phyloP scores from a whole-genome alignment of 2,888 invertebrate species.

The Epinotia nisella region DNA sequence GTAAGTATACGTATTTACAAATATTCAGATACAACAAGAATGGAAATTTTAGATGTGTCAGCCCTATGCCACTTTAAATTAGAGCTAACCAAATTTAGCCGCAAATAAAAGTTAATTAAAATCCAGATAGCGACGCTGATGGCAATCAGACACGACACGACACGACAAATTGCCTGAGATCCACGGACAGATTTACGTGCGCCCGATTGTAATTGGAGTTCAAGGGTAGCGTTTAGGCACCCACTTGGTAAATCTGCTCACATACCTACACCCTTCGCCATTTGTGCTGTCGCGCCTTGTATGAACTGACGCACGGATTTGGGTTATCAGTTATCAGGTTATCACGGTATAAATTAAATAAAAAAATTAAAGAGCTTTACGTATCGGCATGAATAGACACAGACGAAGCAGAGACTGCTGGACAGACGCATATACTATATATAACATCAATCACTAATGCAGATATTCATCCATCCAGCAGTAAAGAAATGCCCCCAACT shows the following conservation, averaged over 20 bases:
- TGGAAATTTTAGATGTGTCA: background rate
- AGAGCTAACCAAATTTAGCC: constrained; percentile 23
- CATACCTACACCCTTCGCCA: background rate
- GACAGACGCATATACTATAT: no score
- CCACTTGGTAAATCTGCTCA: background rate
- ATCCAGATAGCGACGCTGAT: constrained; percentile 34
- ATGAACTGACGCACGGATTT: no score
- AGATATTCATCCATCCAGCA: no score
- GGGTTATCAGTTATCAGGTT: no score
- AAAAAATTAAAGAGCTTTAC: no score
- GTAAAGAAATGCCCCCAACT: no score
- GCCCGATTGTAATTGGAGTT: constrained; percentile 34
- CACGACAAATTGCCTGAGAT: constrained; percentile 38
- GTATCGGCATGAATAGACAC: no score
- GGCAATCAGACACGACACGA: constrained; percentile 33
- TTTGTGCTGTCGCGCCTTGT: background rate
- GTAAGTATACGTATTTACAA: no score
- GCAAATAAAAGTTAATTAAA: constrained; percentile 40
- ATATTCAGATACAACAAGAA: no score
- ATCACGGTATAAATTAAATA: no score
- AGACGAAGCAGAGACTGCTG: no score
- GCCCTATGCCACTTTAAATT: constrained; percentile 16
- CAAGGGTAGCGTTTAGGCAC: constrained; percentile 24
- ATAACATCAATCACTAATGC: no score
- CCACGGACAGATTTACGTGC: constrained; percentile 39